phyloP scores from a whole-genome alignment of 2,888 invertebrate genomes.

The Mylabris sibirica region DNA sequence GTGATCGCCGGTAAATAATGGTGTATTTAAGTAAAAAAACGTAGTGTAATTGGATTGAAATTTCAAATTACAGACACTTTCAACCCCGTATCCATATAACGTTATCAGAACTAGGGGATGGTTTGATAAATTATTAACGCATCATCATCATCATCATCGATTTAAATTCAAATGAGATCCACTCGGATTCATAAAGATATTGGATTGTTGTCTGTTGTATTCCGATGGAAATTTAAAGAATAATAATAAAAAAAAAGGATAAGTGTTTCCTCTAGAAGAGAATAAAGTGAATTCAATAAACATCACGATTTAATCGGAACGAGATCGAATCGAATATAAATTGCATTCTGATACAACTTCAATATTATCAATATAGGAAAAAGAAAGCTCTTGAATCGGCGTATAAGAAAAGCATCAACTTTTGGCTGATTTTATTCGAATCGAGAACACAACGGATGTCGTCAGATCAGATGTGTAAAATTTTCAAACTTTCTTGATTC shows the following conservation, averaged over 20 bases:
- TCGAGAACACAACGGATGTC: no score
- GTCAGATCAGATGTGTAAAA: no score
- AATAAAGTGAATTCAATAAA: not conserved
- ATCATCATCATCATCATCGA: not conserved
- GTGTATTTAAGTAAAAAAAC: no score
- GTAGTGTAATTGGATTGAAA: no score
- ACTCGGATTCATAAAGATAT: not conserved
- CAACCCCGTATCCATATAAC: not conserved
- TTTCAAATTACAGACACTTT: not conserved
- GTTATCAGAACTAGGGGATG: not conserved
- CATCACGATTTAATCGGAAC: conserved; percentile 33
- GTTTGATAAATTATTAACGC: not conserved
- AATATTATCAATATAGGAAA: not conserved
- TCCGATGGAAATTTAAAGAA: not conserved
- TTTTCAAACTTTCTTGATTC: no score
- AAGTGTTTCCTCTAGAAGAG: not conserved
- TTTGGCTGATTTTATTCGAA: conserved; percentile 18
- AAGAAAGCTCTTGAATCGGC: no score
- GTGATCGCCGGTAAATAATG: no score
- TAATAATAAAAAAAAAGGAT: no score
- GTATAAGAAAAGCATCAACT: conserved; percentile 23
- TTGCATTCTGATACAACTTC: conserved; percentile 51
- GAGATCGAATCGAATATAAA: conserved; percentile 57
- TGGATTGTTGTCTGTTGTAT: not conserved
- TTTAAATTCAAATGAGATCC: not conserved